Percentiles rank a stretch among this genome's conserved stretches.
These are phyloP conservation scores for Frankliniella intonsa DNA, from an alignment of 2,888 invertebrate species.

Conservation along the genomic window DNA sequence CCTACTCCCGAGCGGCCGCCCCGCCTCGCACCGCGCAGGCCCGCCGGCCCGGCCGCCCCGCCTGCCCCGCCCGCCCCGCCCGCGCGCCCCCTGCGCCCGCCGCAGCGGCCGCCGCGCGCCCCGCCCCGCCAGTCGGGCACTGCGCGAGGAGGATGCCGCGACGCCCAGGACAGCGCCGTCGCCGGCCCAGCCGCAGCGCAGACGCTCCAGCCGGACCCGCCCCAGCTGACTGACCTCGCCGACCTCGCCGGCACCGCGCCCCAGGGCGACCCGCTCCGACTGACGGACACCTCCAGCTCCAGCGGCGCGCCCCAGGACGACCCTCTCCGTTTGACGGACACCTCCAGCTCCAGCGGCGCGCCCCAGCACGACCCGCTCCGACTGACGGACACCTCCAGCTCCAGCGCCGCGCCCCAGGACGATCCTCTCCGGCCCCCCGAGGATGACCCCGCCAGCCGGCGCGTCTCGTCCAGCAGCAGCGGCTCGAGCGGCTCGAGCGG, in stretches of 20 bases:
- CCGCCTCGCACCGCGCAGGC: constrained; percentile 18
- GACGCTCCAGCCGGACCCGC: not conserved
- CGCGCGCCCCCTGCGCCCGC: constrained; percentile 40
- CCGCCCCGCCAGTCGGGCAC: constrained; percentile 43
- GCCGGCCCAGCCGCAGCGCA: not conserved
- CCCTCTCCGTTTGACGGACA: not conserved
- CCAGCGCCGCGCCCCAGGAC: not conserved
- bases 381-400: not conserved
- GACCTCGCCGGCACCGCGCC: not conserved
- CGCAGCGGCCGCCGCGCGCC: constrained; percentile 51
- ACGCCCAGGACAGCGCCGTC: not conserved
- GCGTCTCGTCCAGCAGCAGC: not conserved
- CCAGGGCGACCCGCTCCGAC: not conserved
- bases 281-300: not conserved
- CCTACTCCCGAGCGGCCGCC: constrained; percentile 8
- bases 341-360: not conserved
- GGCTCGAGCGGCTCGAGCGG: constrained; percentile 7
- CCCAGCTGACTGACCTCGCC: not conserved
- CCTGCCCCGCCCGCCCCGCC: constrained; percentile 45
- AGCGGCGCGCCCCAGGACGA: not conserved
- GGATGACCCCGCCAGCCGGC: not conserved
- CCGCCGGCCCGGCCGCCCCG: constrained; percentile 32
- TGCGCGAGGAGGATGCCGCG: constrained; percentile 29
- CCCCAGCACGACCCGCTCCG: not conserved
- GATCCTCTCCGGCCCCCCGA: not conserved